These are phyloP conservation scores for Euclidia mi DNA, from an alignment of 2,888 invertebrate genomes.

Conservation along the genomic window DNA sequence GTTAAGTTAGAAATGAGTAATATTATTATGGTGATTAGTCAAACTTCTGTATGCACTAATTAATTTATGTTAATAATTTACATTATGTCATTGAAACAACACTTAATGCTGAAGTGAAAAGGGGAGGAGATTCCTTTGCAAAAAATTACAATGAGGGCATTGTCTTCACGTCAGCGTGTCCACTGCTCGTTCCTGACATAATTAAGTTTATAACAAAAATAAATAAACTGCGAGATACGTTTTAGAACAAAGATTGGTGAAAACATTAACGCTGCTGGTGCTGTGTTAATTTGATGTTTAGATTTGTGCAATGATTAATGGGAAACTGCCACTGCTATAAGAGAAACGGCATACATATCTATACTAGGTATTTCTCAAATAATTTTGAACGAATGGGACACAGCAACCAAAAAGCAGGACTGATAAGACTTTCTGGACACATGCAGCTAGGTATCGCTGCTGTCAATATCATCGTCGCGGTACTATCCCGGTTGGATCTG, in stretches of 20 bases:
- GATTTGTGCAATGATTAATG: slow-evolving; percentile 11
- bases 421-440: too few relatives aligned
- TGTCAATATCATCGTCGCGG: too few relatives aligned
- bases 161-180: slow-evolving; percentile 56
- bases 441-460: too few relatives aligned
- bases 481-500: too few relatives aligned
- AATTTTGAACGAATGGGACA: too few relatives aligned
- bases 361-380: too few relatives aligned
- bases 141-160: slow-evolving; percentile 61
- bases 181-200: slow-evolving; percentile 61
- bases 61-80: slow-evolving; percentile 49
- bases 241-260: slow-evolving; percentile 44
- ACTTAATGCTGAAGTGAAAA: slow-evolving; percentile 45
- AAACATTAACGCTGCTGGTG: slow-evolving; percentile 23
- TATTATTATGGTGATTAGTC: too few relatives aligned
- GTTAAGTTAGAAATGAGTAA: too few relatives aligned
- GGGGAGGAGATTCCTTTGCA: slow-evolving; percentile 45
- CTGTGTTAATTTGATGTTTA: slow-evolving; percentile 14
- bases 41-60: slow-evolving; percentile 28
- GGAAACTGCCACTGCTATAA: too few relatives aligned
- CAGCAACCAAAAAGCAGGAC: too few relatives aligned
- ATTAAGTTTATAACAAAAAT: slow-evolving; percentile 69
- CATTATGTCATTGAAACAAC: slow-evolving; percentile 46
- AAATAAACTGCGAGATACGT: slow-evolving; percentile 64
- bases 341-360: too few relatives aligned